phyloP scores from a whole-genome alignment of 2,113 vertebrate species.

The Caracal caracal region DNA sequence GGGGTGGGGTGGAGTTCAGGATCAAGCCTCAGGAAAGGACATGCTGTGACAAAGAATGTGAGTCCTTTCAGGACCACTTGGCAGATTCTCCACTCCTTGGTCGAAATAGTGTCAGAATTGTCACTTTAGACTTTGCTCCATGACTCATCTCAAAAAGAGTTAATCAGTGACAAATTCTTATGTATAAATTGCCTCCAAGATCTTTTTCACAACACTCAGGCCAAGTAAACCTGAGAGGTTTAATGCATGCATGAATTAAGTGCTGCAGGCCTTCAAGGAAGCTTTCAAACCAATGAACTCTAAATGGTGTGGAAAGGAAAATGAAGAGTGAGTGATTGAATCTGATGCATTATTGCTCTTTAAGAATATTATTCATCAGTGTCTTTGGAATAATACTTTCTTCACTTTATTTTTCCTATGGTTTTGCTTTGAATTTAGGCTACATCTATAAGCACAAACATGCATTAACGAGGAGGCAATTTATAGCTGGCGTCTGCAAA shows the following conservation, averaged over 20 bases:
- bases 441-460: not conserved
- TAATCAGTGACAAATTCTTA: conserved; percentile 71
- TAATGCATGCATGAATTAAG: conserved; percentile 71
- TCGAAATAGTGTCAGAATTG: conserved; percentile 55
- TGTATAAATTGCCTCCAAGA: conserved; percentile 74
- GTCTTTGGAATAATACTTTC: conserved; percentile 4
- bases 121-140: conserved; percentile 67
- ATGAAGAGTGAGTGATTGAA: not conserved
- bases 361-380: conserved; percentile 16
- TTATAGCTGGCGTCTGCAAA: not conserved
- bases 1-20: fast-evolving
- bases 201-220: conserved; percentile 34
- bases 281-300: conserved; percentile 66
- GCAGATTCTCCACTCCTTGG: not conserved
- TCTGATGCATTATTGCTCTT: conserved; percentile 39
- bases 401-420: not conserved
- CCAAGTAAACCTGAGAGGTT: conserved; percentile 62
- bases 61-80: not conserved
- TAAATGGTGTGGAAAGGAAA: conserved; percentile 74
- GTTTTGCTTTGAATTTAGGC: conserved; percentile 31
- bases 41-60: not conserved
- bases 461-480: not conserved
- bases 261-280: conserved; percentile 49
- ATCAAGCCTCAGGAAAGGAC: not conserved
- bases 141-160: conserved; percentile 55